Evolutionary conservation across 1,140 invertebrate species (phyloP).

Genomic region (Drosophila teissieri): DNA sequence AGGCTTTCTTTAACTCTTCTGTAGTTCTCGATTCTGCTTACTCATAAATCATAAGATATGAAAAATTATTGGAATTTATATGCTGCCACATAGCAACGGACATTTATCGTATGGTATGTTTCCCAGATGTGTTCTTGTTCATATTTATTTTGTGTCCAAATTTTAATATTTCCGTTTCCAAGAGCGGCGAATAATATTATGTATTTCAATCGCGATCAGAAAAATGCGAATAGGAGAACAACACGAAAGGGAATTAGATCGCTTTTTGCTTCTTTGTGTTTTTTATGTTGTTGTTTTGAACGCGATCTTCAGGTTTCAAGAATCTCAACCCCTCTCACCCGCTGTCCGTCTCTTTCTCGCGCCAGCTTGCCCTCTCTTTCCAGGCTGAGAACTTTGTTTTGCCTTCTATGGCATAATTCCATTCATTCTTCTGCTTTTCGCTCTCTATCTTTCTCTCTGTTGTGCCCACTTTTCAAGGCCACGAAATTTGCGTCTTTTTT

Average conservation of each 20-base stretch:
- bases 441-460: constrained; percentile 32
- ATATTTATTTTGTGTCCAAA: constrained; percentile 42
- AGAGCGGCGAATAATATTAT: constrained; percentile 34
- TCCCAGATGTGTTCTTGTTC: constrained; percentile 2
- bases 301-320: constrained; percentile 34
- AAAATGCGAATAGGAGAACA: constrained; percentile 15
- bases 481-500: constrained; percentile 58
- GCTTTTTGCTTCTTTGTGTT: constrained; percentile 20
- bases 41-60: constrained; percentile 33
- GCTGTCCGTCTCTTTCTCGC: constrained; percentile 6
- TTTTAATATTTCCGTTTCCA: constrained; percentile 53
- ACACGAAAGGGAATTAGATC: constrained; percentile 37
- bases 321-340: constrained; percentile 11
- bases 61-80: constrained; percentile 59
- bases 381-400: constrained; percentile 46
- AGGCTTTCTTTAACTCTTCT: constrained; percentile 34
- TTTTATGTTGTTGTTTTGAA: constrained; percentile 31
- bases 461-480: constrained; percentile 65
- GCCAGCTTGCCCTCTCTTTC: constrained; percentile 1
- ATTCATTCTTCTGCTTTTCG: constrained; percentile 45
- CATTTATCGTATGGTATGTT: constrained; percentile 26
- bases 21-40: not conserved
- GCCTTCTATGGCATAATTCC: constrained; percentile 59
- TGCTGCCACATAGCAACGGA: constrained; percentile 30
- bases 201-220: constrained; percentile 25